phyloP scores from a whole-genome alignment of 2,113 vertebrate genomes.

The Carassius auratus region DNA sequence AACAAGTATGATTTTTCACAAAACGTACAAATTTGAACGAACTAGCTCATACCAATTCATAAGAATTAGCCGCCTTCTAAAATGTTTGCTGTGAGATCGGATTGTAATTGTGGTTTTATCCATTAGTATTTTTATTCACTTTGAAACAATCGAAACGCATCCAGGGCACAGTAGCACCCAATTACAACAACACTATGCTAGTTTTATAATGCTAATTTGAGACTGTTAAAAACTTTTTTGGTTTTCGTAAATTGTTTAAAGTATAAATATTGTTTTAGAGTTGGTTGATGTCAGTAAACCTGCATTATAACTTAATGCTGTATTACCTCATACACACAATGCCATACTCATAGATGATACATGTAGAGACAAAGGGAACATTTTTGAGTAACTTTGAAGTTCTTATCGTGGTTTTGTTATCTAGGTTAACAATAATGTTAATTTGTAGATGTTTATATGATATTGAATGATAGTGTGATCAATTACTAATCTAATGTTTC shows the following conservation, averaged over 20 bases:
- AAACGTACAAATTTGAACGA: no score
- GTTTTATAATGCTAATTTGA: conserved; percentile 6
- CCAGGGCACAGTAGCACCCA: background rate
- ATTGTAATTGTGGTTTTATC: background rate
- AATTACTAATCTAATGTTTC: background rate
- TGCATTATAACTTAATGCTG: conserved; percentile 19
- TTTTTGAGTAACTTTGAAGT: conserved; percentile 32
- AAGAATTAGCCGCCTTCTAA: no score
- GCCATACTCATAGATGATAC: background rate
- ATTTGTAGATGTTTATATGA: conserved; percentile 19
- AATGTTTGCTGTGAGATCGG: no score
- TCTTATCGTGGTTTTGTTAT: background rate
- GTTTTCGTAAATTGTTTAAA: background rate
- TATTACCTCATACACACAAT: conserved; percentile 5
- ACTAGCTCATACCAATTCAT: no score
- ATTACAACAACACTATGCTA: conserved; percentile 11
- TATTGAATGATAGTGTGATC: background rate
- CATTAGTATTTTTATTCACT: background rate
- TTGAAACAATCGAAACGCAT: background rate
- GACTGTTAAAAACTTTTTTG: conserved; percentile 14
- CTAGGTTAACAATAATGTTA: background rate
- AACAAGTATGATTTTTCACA: no score
- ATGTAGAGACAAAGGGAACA: background rate
- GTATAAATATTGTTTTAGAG: conserved; percentile 1
- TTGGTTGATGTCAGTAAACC: background rate